phyloP scores from a whole-genome alignment of 35 echinoderm and acorn worm genomes.

The Patiria miniata region DNA sequence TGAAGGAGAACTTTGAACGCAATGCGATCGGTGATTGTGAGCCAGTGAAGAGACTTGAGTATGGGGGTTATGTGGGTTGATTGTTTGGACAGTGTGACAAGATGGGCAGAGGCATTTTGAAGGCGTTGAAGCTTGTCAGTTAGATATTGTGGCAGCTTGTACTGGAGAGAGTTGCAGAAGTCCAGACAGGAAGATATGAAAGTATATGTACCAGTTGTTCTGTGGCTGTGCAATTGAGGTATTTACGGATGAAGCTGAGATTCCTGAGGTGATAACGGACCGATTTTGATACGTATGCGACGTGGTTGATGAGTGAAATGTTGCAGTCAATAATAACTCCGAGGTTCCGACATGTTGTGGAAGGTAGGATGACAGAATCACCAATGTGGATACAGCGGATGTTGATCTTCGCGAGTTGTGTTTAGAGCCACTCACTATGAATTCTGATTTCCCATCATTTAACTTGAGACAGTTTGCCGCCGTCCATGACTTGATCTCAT shows the following conservation, averaged over 20 bases:
- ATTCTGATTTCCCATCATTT: too few relatives aligned
- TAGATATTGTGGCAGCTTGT: conserved; percentile 1
- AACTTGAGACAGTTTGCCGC: too few relatives aligned
- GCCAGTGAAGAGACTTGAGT: too few relatives aligned
- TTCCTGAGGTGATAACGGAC: too few relatives aligned
- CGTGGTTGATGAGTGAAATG: too few relatives aligned
- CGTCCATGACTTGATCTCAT: too few relatives aligned
- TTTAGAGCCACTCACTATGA: background rate
- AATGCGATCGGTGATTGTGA: conserved; percentile 27
- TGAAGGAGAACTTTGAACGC: background rate
- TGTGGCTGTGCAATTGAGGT: background rate
- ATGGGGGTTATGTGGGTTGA: too few relatives aligned
- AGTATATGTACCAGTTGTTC: background rate
- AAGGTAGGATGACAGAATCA: background rate
- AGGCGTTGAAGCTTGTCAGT: conserved; percentile 17
- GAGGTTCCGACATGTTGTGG: background rate
- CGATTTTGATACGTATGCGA: too few relatives aligned
- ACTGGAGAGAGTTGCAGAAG: too few relatives aligned
- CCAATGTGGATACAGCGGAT: background rate
- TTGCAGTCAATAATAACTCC: background rate
- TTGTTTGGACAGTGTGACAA: too few relatives aligned
- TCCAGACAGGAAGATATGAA: background rate
- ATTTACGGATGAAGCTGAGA: too few relatives aligned
- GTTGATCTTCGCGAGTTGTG: background rate
- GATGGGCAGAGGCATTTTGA: conserved; percentile 37